A percentile compares a stretch with the other conserved stretches of the same genome.
Evolutionary conservation across 2,888 invertebrate genomes (phyloP).

Genomic region (Lasioglossum zephyrum): DNA sequence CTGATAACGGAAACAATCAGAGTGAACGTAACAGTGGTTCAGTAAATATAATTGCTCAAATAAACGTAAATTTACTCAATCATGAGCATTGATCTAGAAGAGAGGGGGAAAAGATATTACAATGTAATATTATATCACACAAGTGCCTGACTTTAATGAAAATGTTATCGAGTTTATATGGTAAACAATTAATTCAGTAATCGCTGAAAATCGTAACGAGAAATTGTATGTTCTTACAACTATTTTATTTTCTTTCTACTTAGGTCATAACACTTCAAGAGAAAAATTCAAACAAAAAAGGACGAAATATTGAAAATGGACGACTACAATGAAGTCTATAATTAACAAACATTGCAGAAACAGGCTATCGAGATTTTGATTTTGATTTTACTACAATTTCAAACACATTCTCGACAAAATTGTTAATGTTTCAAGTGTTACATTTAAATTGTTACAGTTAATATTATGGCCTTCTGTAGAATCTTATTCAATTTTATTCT

Average conservation of each 20-base stretch:
- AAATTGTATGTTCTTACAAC: background rate
- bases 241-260: background rate
- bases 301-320: background rate
- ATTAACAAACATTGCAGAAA: background rate
- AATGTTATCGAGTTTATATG: conserved; percentile 4
- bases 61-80: conserved; percentile 71
- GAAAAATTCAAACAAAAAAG: background rate
- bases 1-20: conserved; percentile 15
- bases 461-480: conserved; percentile 1
- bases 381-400: background rate
- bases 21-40: conserved; percentile 15
- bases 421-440: background rate
- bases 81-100: conserved; percentile 54
- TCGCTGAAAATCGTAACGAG: background rate
- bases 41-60: conserved; percentile 59
- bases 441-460: background rate
- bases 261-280: background rate
- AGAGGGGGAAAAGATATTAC: background rate
- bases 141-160: conserved; percentile 13
- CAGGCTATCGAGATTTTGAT: background rate
- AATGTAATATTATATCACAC: conserved; percentile 10
- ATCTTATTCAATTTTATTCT: background rate
- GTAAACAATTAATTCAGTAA: conserved; percentile 23
- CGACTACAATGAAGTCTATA: background rate
- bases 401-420: background rate